These are phyloP conservation scores for Spilarctia lutea DNA, from an alignment of 2,888 invertebrate genomes.

Conservation along the genomic window DNA sequence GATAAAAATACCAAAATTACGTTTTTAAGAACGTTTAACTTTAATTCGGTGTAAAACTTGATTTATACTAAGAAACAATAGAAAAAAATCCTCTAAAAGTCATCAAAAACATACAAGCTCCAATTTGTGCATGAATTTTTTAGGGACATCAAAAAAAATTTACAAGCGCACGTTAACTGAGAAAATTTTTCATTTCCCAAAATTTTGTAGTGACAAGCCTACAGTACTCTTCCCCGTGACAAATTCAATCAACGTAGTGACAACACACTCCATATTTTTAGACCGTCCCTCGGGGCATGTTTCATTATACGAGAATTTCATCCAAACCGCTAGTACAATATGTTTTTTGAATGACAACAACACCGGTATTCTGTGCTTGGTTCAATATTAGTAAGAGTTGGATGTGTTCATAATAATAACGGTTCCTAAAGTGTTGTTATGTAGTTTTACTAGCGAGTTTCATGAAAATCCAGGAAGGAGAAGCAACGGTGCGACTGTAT, in stretches of 20 bases:
- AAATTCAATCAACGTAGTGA: constrained; percentile 59
- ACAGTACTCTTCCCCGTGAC: constrained; percentile 45
- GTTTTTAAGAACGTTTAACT: neutral
- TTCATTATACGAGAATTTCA: constrained; percentile 55
- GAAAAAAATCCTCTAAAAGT: neutral
- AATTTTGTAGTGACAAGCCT: constrained; percentile 46
- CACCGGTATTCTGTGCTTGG: constrained; percentile 6
- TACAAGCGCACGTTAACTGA: constrained; percentile 18
- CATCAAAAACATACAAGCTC: constrained; percentile 6
- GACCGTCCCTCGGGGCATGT: constrained; percentile 35
- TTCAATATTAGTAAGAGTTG: constrained; percentile 24
- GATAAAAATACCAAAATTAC: neutral
- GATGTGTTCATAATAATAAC: neutral
- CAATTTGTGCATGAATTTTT: constrained; percentile 7
- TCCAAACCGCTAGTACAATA: constrained; percentile 43
- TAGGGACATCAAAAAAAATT: constrained; percentile 22
- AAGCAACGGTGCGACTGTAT: neutral
- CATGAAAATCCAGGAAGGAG: neutral
- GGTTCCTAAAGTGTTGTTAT: neutral
- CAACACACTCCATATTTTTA: constrained; percentile 49
- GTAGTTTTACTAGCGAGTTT: neutral
- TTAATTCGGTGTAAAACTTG: neutral
- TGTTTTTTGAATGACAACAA: constrained; percentile 26
- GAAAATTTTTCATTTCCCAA: constrained; percentile 43
- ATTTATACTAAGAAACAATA: neutral